phyloP scores from a whole-genome alignment of 1,140 invertebrate species.

The Semibalanus balanoides region DNA sequence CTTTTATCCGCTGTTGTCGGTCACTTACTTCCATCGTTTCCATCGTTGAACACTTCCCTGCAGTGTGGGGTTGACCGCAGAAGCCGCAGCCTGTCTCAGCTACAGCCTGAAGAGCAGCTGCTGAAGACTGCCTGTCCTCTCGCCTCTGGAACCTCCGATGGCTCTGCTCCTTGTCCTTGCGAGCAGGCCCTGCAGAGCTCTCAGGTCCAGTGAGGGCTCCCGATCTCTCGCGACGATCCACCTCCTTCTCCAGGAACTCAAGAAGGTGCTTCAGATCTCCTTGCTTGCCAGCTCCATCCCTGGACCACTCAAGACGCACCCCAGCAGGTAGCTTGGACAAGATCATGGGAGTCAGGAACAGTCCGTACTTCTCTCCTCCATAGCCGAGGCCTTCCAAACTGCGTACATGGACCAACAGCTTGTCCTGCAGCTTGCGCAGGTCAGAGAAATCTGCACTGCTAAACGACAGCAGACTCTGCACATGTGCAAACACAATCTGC shows the following conservation, averaged over 20 bases:
- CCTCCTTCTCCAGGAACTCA: slow-evolving; percentile 9
- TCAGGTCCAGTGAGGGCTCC: not conserved
- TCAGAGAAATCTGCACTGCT: slow-evolving; percentile 5
- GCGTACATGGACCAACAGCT: slow-evolving; percentile 6
- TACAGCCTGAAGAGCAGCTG: not conserved
- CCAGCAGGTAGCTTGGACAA: slow-evolving; percentile 7
- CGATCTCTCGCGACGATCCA: slow-evolving; percentile 6
- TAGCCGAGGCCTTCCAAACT: slow-evolving; percentile 14
- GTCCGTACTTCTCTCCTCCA: slow-evolving; percentile 6
- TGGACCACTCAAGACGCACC: slow-evolving; percentile 11
- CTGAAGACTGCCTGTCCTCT: not conserved
- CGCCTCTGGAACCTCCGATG: not conserved
- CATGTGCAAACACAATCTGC: slow-evolving; percentile 12
- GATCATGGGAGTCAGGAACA: slow-evolving; percentile 10
- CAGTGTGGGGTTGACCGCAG: not conserved
- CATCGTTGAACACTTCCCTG: slow-evolving; percentile 8
- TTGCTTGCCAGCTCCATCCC: slow-evolving; percentile 9
- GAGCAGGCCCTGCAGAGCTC: not conserved
- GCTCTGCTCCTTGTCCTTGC: not conserved
- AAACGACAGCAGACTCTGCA: slow-evolving; percentile 7
- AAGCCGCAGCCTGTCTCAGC: not conserved
- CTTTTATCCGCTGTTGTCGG: not conserved
- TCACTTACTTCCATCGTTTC: not conserved
- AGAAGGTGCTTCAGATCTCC: slow-evolving; percentile 9
- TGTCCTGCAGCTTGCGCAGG: slow-evolving; percentile 11